Evolutionary conservation across 2,797 vertebrate genomes (phyloP), one percentile per base, ranked within the genome.

Genomic region (Hoplostethus atlanticus): DNA sequence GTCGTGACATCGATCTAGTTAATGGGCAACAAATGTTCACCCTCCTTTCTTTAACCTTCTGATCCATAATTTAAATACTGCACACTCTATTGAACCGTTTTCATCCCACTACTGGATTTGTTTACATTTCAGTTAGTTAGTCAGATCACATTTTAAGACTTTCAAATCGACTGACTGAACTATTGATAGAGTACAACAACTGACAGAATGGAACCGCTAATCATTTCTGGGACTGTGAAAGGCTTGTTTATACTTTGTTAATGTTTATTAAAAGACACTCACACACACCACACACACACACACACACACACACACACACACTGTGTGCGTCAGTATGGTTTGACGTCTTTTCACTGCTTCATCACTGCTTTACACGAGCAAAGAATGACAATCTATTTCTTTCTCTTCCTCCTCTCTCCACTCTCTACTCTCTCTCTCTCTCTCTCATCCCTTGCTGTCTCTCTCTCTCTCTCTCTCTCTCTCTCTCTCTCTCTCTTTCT

Each of bases 271-370:
- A 15, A 63, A 57, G 16, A 60, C 42, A 56, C 17, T 28, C 21
- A 40, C 12, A 71, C 66, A 44, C 15, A 38, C 36, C 42, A 56
- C 17, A 28, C 21, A 40, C 12, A 71, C 66, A 44, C 15, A 13
- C 50, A 6, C 16, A 21, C 21, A 53, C 17, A 59, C 12, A 55
- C 34, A 55, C 21, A 67, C 31, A 67, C 4, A 25, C 15, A 53
- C 38, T 50, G 5, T 42, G 12, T 76, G 69, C 25, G 40, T 80
- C 56, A 57, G 17, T 21, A 5, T 50, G 3, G 16, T n/a, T 46
- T 75, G 55, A 66, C 6, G 4, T 56, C 53, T 65, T 34, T 50
- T 62, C 47, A 56, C 12, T 0, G 21, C 38, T 64, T 73, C 72
- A 67, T 64, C 17, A 25, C 42, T 54, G 21, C 52, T 64, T 72